Evolutionary conservation across 1,140 invertebrate species (phyloP), one percentile per base, ranked within the genome.

Genomic region (Prorops nasuta): DNA sequence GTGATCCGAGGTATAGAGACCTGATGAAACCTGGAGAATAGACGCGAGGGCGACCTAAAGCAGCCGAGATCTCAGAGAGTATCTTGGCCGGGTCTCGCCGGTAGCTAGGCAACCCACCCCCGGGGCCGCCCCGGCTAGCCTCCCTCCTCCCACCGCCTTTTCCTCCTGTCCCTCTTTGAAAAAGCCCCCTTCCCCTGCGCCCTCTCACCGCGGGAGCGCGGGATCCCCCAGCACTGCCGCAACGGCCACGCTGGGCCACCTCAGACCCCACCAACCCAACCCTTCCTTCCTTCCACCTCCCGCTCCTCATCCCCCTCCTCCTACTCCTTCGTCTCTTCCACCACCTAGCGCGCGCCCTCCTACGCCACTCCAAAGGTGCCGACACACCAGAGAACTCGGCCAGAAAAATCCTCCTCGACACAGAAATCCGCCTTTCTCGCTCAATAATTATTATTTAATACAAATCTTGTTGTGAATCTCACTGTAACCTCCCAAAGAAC

Each of bases 31-130:
- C 38, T 45, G 45, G 24, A 45, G 40, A 58, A 56, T 31, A 56
- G 49, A 64, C 53, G 49, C 38, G 53, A 56, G 39, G 32, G 46
- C 40, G 54, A 56, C 46, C 51, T 48, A 49, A 51, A 58, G 52
- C 54, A 54, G 51, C 49, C 54, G 62, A 66, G 67, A 72, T 76
- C 69, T 76, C 72, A 55, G 67, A 46, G 57, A 75, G 72, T 77
- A 77, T 77, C 75, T 76, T 76, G 74, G 72, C 74, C 74, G 74
- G 75, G 75, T 74, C 73, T 73, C 72, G 66, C 56, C 62, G 67
- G 75, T 76, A 77, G 74, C 74, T 76, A 74, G 75, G 75, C 75
- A 77, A 77, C 75, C 72, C 67, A 70, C 63, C 63, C 61, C 62
- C 56, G 44, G 22, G 38, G 24, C 34, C 43, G 60, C 56, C 52